Conservation (phyloP, 2,113 vertebrate species). For the Gulo gulo region DNA sequence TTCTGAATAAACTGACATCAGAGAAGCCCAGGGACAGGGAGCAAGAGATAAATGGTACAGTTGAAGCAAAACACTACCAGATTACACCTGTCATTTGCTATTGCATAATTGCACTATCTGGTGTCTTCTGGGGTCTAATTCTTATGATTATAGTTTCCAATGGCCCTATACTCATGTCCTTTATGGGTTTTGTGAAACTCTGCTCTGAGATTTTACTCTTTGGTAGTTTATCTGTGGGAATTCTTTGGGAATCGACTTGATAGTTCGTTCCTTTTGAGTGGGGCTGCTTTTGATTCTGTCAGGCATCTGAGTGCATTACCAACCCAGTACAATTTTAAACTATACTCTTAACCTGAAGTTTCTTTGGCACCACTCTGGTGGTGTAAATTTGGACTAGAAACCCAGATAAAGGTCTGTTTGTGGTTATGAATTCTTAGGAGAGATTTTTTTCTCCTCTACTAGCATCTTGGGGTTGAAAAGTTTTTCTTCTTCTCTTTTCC, state of each 20-base stretch:
- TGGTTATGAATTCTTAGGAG: slow-evolving; percentile 7
- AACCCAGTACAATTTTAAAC: background rate
- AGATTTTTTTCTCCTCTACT: background rate
- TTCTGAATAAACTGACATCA: background rate
- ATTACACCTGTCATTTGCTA: background rate
- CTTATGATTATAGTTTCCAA: background rate
- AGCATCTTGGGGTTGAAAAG: background rate
- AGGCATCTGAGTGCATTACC: background rate
- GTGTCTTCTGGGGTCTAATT: background rate
- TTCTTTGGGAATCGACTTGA: background rate
- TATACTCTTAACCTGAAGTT: background rate
- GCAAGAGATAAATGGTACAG: background rate
- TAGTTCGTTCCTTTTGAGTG: background rate
- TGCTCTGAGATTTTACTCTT: background rate
- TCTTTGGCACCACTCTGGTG: background rate
- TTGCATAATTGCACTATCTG: background rate
- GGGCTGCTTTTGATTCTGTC: background rate
- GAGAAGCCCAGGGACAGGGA: background rate
- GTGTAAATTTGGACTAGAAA: background rate
- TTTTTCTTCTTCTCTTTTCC: background rate
- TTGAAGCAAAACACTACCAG: background rate
- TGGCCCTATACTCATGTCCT: background rate
- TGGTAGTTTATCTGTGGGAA: background rate
- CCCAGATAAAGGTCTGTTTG: background rate
- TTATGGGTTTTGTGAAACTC: background rate